Conservation (phyloP, 2,797 vertebrate species). For the Coreius guichenoti region DNA sequence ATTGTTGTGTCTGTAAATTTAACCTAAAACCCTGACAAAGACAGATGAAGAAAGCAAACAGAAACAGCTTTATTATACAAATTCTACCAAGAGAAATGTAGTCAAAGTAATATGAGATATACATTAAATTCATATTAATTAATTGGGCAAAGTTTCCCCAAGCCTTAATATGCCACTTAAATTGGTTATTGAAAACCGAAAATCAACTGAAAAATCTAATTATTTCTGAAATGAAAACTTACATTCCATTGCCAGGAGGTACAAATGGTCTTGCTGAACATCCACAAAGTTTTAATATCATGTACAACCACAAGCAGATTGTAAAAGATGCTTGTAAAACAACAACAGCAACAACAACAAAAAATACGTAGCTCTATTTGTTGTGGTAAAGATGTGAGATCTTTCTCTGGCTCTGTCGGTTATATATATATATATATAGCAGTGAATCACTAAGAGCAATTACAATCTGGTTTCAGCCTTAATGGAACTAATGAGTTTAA, state of each 20-base stretch:
- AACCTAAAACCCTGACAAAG: constrained; percentile 16
- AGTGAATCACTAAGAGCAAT: constrained; percentile 67
- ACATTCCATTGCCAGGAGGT: constrained; percentile 54
- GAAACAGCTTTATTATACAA: background rate
- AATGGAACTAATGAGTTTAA: constrained; percentile 59
- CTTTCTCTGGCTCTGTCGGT: constrained; percentile 26
- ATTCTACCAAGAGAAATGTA: background rate
- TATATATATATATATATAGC: constrained; percentile 26
- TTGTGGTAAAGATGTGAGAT: constrained; percentile 3
- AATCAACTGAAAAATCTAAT: background rate
- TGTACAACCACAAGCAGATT: background rate
- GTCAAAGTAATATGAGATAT: background rate
- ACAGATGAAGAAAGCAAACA: background rate
- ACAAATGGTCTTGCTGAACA: constrained; percentile 26
- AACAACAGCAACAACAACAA: background rate
- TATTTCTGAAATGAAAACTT: constrained; percentile 52
- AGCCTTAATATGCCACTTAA: background rate
- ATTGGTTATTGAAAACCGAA: background rate
- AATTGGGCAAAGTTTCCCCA: background rate
- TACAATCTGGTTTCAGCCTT: constrained; percentile 61
- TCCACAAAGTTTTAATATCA: background rate
- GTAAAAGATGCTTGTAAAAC: background rate
- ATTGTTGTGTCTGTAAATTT: constrained; percentile 11
- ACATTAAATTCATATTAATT: background rate
- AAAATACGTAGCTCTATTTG: background rate